A percentile compares a stretch with the other conserved stretches of the same genome.
Evolutionary conservation across 2,888 invertebrate species (phyloP).

Genomic region (Frankliniella fusca): DNA sequence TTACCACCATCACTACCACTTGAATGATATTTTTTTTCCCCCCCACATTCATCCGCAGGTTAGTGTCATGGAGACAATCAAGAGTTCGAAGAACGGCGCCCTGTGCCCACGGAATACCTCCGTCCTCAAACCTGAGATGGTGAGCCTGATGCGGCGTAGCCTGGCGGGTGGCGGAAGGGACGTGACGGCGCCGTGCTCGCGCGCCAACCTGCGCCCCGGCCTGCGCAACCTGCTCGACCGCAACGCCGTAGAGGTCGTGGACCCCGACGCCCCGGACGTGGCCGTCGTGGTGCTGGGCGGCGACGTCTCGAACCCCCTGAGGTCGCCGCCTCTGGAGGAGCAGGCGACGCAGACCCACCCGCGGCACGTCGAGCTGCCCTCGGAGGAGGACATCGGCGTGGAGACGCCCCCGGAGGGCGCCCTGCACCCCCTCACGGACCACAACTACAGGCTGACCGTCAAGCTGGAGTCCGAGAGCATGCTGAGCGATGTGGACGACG

Average conservation of each 20-base stretch:
- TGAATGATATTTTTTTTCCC: too few relatives aligned
- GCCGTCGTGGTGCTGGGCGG: slow-evolving; percentile 4
- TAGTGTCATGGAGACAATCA: not conserved
- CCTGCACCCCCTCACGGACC: not conserved
- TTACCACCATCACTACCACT: too few relatives aligned
- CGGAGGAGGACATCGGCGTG: not conserved
- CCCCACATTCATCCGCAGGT: not conserved
- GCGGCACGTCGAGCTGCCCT: not conserved
- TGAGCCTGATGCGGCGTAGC: too few relatives aligned
- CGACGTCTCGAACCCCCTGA: not conserved
- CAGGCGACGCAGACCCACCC: not conserved
- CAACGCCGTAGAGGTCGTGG: not conserved
- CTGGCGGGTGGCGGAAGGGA: too few relatives aligned
- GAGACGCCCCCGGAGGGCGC: not conserved
- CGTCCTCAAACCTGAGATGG: too few relatives aligned
- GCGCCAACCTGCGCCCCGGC: too few relatives aligned
- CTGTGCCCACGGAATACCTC: too few relatives aligned
- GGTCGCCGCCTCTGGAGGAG: slow-evolving; percentile 6
- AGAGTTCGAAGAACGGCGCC: too few relatives aligned
- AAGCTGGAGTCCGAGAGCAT: not conserved
- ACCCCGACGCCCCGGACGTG: not conserved
- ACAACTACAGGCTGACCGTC: not conserved
- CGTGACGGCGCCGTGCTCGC: too few relatives aligned
- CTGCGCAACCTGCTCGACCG: not conserved
- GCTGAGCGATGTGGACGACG: too few relatives aligned